These are phyloP conservation scores for Typhlichthys eigenmanni DNA, from an alignment of 2,797 vertebrate species.

Conservation along the genomic window DNA sequence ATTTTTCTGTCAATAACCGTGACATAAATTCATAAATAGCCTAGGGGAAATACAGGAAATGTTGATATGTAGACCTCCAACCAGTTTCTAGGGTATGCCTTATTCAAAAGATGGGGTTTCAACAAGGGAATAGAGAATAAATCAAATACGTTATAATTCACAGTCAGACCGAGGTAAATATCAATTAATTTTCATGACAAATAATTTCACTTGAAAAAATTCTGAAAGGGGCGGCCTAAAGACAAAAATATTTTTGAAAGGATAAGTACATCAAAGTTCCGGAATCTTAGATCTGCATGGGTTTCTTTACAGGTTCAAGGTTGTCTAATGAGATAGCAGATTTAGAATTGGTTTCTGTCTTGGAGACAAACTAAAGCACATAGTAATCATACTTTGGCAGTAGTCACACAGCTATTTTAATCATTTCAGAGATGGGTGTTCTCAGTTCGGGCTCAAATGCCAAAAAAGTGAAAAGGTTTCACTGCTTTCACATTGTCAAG, in stretches of 20 bases:
- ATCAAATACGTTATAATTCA: slow-evolving; percentile 47
- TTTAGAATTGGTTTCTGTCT: slow-evolving; percentile 4
- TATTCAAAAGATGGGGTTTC: slow-evolving; percentile 44
- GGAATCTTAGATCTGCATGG: slow-evolving; percentile 55
- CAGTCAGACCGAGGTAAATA: slow-evolving; percentile 53
- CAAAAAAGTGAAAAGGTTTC: slow-evolving; percentile 22
- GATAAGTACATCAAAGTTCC: slow-evolving; percentile 72
- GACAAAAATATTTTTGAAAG: slow-evolving; percentile 68
- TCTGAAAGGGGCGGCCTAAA: slow-evolving; percentile 56
- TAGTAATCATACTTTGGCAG: slow-evolving; percentile 44
- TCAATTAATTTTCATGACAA: slow-evolving; percentile 52
- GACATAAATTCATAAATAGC: slow-evolving; percentile 28
- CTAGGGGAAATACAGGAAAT: slow-evolving; percentile 24
- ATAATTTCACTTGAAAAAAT: slow-evolving; percentile 64
- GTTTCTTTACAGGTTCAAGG: slow-evolving; percentile 60
- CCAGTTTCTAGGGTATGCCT: slow-evolving; percentile 52
- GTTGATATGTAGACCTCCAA: slow-evolving; percentile 32
- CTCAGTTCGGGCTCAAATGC: slow-evolving; percentile 35
- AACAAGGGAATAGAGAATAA: slow-evolving; percentile 35
- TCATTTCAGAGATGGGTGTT: slow-evolving; percentile 31
- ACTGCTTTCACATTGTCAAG: slow-evolving; percentile 1
- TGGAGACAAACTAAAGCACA: slow-evolving; percentile 7
- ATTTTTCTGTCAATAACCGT: slow-evolving; percentile 32
- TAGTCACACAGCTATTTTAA: slow-evolving; percentile 28
- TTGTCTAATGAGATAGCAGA: slow-evolving; percentile 51